Evolutionary conservation across 2,888 invertebrate genomes (phyloP), one percentile per base, ranked within the genome.

Genomic region (Isotomurus palustris): DNA sequence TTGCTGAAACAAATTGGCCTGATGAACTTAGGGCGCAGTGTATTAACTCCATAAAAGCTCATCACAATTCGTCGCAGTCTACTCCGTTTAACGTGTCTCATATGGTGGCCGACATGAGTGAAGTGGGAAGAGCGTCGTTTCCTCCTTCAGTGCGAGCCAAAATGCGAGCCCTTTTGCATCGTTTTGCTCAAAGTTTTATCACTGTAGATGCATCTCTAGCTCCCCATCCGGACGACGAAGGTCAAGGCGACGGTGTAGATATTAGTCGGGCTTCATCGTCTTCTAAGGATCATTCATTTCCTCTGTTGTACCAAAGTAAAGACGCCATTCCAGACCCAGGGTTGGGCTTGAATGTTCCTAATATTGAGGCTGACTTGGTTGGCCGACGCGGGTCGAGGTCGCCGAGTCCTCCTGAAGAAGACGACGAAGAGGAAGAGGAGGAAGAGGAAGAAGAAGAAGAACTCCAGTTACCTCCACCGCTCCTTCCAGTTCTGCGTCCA

Each of bases 391-490:
- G n/a, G n/a, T n/a, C n/a, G n/a, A n/a, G n/a, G n/a, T n/a, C n/a
- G n/a, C n/a, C n/a, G n/a, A n/a, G n/a, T n/a, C n/a, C n/a, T n/a
- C n/a, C n/a, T 43, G 22, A 53, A 56, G 45, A 40, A 41, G 5
- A 56, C 47, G 24, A 48, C 25, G 27, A 54, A 38, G 10, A 55
- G 56, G 41, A 56, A 35, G 27, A 53, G 52, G 45, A 56, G 49
- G 41, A 80, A 80, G 0, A 81, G 81, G 57, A 81, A 80, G 59
- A 72, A n/a, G n/a, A n/a, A n/a, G n/a, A 73, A 3, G 82, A 79
- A 53, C 80, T 78, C 70, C 84, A 82, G 82, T n/a, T n/a, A n/a
- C n/a, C n/a, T 45, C 80, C 60, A 79, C 62, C 74, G 73, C 69
- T 72, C 73, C 68, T 49, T 41, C 57, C 57, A 1, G 48, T 57